Evolutionary conservation across 2,888 invertebrate species (phyloP), one percentile per base, ranked within the genome.

Genomic region (Camptogramma bilineatum): DNA sequence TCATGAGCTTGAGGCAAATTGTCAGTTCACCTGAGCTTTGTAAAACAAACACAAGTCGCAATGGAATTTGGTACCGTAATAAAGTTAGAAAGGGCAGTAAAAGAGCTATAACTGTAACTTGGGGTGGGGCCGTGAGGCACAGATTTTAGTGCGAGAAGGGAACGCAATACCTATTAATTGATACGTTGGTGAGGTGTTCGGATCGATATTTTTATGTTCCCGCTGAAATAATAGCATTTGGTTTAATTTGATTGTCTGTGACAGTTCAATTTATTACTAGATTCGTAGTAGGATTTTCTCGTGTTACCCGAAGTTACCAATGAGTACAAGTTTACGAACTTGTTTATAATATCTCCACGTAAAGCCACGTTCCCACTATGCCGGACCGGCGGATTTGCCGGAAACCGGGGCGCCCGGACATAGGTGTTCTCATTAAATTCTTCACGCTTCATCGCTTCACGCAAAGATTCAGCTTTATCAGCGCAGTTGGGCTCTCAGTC

Each of bases 1-100:
- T 28, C 28, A 28, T 8, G 44, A 16, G 44, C 17, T 16, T 5
- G 1, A 4, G 1, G 3, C n/a, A 42, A 77, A 73, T 72, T 70
- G 71, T 73, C 71, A 76, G 68, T 79, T 78, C 72, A 71, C 74
- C 71, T 68, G 75, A 81, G 79, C 86, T 87, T 84, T 80, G 85
- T 85, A 82, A 85, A 86, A 87, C 87, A 89, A 87, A 88, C 86
- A 86, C 78, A 84, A 84, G 83, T 78, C 78, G 73, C 79, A 81
- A 82, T 82, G 88, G 89, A 87, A 91, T 91, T 90, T 84, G 90
- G 92, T 78, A 83, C 90, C 88, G 91, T 85, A 89, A 91, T 93
- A 93, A 93, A 93, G 78, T 91, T 90, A 87, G 91, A 92, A 93
- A 92, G 93, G 91, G 88, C 90, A 88, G 90, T 93, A 92, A 92